A percentile compares a stretch with the other conserved stretches of the same genome.
phyloP scores from a whole-genome alignment of 2,888 invertebrate genomes.

The Nyleta sp. region DNA sequence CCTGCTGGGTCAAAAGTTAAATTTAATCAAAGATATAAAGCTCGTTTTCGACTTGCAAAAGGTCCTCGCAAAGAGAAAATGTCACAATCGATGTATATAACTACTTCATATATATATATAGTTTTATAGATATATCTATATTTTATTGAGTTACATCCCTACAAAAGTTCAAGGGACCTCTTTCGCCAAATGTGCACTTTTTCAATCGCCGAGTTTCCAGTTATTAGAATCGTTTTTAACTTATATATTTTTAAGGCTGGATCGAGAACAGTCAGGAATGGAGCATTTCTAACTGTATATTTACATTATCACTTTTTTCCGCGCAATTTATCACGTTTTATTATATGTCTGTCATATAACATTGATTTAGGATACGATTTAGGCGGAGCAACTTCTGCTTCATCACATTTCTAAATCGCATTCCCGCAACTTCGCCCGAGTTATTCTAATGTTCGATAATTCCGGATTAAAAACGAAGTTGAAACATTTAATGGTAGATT shows the following conservation, averaged over 20 bases:
- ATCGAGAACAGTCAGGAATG: slow-evolving; percentile 29
- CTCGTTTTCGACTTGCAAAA: slow-evolving; percentile 3
- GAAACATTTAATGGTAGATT: not conserved
- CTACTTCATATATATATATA: slow-evolving; percentile 7
- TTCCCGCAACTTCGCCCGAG: slow-evolving; percentile 3
- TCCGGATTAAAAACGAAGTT: not conserved
- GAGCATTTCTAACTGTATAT: slow-evolving; percentile 44
- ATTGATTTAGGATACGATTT: slow-evolving; percentile 48
- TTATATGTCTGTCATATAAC: slow-evolving; percentile 44
- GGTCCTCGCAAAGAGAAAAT: slow-evolving; percentile 5
- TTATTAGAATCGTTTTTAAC: slow-evolving; percentile 56
- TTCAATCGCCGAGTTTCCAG: slow-evolving; percentile 38
- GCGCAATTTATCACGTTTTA: slow-evolving; percentile 54
- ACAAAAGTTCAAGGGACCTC: slow-evolving; percentile 43
- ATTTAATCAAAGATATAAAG: slow-evolving; percentile 19
- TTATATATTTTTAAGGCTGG: slow-evolving; percentile 48
- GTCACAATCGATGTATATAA: slow-evolving; percentile 20
- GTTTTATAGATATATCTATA: slow-evolving; percentile 7
- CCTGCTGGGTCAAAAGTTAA: not conserved
- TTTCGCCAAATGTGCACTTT: slow-evolving; percentile 59
- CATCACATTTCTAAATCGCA: slow-evolving; percentile 41
- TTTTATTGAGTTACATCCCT: slow-evolving; percentile 40
- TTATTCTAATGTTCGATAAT: slow-evolving; percentile 11
- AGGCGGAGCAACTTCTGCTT: slow-evolving; percentile 36
- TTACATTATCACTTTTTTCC: slow-evolving; percentile 61